Evolutionary conservation across 1,140 invertebrate species (phyloP), one percentile per base, ranked within the genome.

Genomic region (Lasaia peninsularis): DNA sequence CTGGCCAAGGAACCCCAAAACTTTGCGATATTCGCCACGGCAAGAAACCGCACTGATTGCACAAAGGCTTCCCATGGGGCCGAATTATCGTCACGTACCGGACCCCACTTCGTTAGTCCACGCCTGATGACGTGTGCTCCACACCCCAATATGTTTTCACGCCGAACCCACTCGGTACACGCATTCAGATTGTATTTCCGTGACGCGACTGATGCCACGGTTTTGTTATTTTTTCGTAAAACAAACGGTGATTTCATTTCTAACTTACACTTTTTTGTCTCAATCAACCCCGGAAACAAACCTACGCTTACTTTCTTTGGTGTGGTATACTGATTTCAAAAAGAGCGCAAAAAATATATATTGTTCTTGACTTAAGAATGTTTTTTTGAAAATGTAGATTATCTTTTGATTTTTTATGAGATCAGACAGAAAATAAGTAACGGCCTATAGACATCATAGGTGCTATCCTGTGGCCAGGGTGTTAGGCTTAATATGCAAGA

Each of bases 11-110:
- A 67, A 62, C 62, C 60, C 58, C 60, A 71, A 78, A 75, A 75
- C 67, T 66, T 67, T 57, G 58, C 58, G 66, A 67, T 59, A 69
- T 70, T 69, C 52, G 56, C 31, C 16, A 55, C 34, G 55, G 69
- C 73, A 80, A 81, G 78, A 80, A 84, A 80, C 71, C 78, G 73
- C 74, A 71, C 73, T 84, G 80, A 84, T 84, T 84, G 78, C 77
- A 84, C 80, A 84, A 84, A 84, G 77, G 78, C 64, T 70, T 74
- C 78, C 71, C 80, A 60, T 52, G 78, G 70, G 80, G 75, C 71
- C 59, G 73, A 75, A 84, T 84, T 84, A 81, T 78, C 78, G 75
- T 79, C 80, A 80, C 80, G 78, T 80, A 72, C 59, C 63, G 62
- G 61, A 72, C 69, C 72, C 73, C 73, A 73, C 71, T 82, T 82